phyloP scores from a whole-genome alignment of 2,113 vertebrate species.

The Chloropsis cyanopogon region DNA sequence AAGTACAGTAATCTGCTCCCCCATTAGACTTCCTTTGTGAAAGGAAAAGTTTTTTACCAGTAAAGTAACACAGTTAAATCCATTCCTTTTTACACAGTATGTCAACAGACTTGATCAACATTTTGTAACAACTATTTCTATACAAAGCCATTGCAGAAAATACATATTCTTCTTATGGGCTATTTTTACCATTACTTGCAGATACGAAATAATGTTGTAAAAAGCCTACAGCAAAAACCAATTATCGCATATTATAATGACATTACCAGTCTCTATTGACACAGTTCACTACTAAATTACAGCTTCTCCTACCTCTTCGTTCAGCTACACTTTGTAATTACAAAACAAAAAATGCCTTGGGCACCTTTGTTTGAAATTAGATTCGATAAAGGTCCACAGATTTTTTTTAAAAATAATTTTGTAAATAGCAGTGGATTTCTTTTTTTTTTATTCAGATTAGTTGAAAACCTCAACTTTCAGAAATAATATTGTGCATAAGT shows the following conservation, averaged over 20 bases:
- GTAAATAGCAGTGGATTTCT: not conserved
- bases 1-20: constrained; percentile 46
- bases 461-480: not conserved
- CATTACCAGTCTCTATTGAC: not conserved
- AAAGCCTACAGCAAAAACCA: not conserved
- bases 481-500: not conserved
- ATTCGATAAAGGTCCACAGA: not conserved
- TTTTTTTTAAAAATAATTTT: not conserved
- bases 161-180: not conserved
- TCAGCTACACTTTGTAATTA: not conserved
- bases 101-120: not conserved
- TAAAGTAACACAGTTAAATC: constrained; percentile 1
- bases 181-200: not conserved
- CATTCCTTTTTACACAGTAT: not conserved
- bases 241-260: not conserved
- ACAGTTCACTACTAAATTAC: not conserved
- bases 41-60: constrained; percentile 63
- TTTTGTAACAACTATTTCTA: not conserved
- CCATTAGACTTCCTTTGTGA: constrained; percentile 52
- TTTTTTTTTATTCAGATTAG: not conserved
- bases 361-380: not conserved
- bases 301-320: not conserved
- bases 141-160: not conserved
- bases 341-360: not conserved
- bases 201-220: not conserved